Evolutionary conservation across 64 coral and sea anemone genomes (phyloP).

Genomic region (Montipora efflorescens): DNA sequence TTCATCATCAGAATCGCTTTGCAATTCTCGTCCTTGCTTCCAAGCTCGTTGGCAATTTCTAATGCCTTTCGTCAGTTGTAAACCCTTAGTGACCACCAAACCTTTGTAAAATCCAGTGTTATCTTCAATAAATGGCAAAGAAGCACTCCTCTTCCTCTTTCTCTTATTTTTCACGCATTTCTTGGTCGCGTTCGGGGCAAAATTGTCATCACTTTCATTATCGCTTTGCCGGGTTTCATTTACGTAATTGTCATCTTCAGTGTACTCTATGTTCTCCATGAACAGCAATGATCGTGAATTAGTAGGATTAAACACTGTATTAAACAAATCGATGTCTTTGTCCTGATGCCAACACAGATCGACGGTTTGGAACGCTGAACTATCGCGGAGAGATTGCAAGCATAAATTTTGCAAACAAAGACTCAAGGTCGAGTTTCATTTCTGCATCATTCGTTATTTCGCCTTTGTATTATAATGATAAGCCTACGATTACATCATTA

Average conservation of each 20-base stretch:
- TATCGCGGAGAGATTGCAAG: background rate
- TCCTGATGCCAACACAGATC: too few relatives aligned
- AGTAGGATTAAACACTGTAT: background rate
- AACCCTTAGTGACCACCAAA: background rate
- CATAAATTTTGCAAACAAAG: background rate
- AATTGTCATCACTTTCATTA: slow-evolving; percentile 12
- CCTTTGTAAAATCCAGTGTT: slow-evolving; percentile 20
- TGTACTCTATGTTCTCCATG: slow-evolving; percentile 24
- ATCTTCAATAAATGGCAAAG: slow-evolving; percentile 22
- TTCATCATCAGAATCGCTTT: background rate
- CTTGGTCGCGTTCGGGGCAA: background rate
- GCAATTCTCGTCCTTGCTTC: background rate
- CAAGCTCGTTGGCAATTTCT: background rate
- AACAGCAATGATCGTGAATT: slow-evolving; percentile 3
- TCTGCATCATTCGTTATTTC: too few relatives aligned
- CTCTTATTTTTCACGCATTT: background rate
- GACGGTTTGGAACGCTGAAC: background rate
- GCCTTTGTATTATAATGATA: background rate
- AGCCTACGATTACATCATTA: background rate
- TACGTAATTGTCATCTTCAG: background rate
- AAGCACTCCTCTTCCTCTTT: background rate
- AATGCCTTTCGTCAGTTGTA: background rate
- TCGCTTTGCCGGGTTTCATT: slow-evolving; percentile 11
- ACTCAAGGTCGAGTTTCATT: too few relatives aligned
- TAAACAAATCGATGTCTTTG: background rate